phyloP scores from a whole-genome alignment of 2,113 vertebrate genomes.

The Cricetomys ansorgei region DNA sequence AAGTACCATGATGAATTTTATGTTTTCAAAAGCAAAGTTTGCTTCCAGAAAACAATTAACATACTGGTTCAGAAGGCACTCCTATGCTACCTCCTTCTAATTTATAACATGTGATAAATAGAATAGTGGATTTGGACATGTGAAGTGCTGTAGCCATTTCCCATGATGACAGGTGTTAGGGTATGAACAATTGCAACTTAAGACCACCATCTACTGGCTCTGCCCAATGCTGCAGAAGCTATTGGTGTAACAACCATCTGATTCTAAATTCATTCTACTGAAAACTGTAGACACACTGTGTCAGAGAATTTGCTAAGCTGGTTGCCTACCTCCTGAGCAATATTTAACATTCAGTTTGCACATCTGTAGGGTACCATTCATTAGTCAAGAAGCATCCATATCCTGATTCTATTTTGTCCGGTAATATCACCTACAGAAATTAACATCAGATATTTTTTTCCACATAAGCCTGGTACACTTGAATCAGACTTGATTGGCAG shows the following conservation, averaged over 20 bases:
- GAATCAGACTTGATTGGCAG: constrained; percentile 36
- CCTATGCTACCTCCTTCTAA: not conserved
- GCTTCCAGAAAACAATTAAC: not conserved
- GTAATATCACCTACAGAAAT: not conserved
- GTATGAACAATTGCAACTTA: constrained; percentile 78
- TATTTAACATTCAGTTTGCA: not conserved
- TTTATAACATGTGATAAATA: not conserved
- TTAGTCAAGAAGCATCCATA: constrained; percentile 26
- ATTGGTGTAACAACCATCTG: not conserved
- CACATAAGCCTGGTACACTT: not conserved
- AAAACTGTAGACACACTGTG: not conserved
- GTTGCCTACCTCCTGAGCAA: not conserved
- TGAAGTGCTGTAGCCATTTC: not conserved
- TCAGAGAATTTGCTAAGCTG: constrained; percentile 24
- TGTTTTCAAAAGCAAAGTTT: not conserved
- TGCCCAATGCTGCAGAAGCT: constrained; percentile 75
- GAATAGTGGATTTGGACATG: constrained; percentile 57
- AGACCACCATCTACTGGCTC: constrained; percentile 84
- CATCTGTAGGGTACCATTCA: not conserved
- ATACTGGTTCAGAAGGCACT: not conserved
- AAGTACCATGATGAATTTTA: not conserved
- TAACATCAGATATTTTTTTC: not conserved
- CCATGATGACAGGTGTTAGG: constrained; percentile 61
- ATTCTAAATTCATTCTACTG: not conserved
- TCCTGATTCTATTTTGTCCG: not conserved